phyloP scores from a whole-genome alignment of 2,113 vertebrate genomes.

The Cynocephalus volans region DNA sequence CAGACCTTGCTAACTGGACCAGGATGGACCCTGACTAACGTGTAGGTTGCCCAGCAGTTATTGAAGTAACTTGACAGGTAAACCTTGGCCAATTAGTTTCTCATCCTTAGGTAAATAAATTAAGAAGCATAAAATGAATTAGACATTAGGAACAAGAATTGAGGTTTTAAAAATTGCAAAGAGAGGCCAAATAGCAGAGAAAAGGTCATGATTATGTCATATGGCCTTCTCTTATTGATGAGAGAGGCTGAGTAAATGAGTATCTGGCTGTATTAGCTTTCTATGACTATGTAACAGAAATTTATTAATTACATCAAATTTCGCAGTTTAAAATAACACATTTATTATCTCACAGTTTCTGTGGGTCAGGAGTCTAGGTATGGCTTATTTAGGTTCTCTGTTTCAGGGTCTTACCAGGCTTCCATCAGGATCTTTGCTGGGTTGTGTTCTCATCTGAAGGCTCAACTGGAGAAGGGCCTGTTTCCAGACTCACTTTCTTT shows the following conservation, averaged over 20 bases:
- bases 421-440: background rate
- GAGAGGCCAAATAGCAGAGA: background rate
- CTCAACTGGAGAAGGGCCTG: background rate
- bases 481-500: slow-evolving; percentile 1
- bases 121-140: slow-evolving; percentile 3
- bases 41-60: slow-evolving; percentile 6
- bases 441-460: slow-evolving; percentile 8
- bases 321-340: slow-evolving; percentile 42
- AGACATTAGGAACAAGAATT: background rate
- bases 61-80: background rate
- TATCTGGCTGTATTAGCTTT: background rate
- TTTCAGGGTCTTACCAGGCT: background rate
- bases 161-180: slow-evolving; percentile 25
- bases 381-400: background rate
- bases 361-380: background rate
- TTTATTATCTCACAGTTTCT: slow-evolving; percentile 19
- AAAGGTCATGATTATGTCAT: background rate
- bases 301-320: slow-evolving; percentile 1
- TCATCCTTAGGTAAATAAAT: background rate
- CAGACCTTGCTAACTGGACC: background rate
- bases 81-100: slow-evolving; percentile 32
- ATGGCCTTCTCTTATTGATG: background rate
- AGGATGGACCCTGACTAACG: background rate
- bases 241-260: slow-evolving; percentile 40
- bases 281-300: background rate